Evolutionary conservation across 2,113 vertebrate genomes (phyloP).

Genomic region (Pelvicachromis taeniatus): DNA sequence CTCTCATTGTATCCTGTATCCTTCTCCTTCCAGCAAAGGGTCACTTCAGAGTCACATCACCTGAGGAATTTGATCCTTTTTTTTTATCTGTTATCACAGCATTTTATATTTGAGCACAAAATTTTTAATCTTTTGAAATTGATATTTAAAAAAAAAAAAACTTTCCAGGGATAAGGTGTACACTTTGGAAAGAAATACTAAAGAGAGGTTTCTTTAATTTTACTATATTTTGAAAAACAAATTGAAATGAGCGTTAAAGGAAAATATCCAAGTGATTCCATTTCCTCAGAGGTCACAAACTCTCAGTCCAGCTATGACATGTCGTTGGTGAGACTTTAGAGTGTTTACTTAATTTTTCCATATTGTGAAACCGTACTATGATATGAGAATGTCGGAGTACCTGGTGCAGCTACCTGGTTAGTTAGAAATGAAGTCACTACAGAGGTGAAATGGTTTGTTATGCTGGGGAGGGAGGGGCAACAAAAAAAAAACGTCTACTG

Average conservation of each 20-base stretch:
- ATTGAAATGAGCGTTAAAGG: neutral
- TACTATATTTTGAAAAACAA: neutral
- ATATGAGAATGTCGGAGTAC: constrained; percentile 26
- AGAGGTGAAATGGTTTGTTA: constrained; percentile 3
- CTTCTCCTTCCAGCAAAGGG: neutral
- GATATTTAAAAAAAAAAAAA: too few species aligned
- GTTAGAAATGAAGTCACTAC: constrained; percentile 44
- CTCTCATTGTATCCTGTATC: neutral
- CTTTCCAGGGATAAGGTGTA: neutral
- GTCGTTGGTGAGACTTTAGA: constrained; percentile 27
- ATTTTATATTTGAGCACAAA: neutral
- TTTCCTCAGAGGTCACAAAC: neutral
- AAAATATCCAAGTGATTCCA: neutral
- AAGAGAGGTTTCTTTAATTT: neutral
- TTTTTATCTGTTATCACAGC: neutral
- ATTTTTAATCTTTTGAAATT: neutral
- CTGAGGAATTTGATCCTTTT: neutral
- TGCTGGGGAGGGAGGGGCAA: neutral
- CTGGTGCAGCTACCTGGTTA: constrained; percentile 41
- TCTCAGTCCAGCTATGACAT: constrained; percentile 33
- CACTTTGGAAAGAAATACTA: neutral
- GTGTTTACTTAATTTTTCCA: constrained; percentile 63
- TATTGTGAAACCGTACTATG: constrained; percentile 66
- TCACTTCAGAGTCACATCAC: neutral
- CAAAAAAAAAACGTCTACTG: constrained; percentile 1